These are phyloP conservation scores for Drosophila infuscata DNA, from an alignment of 2,888 invertebrate genomes.

Conservation along the genomic window DNA sequence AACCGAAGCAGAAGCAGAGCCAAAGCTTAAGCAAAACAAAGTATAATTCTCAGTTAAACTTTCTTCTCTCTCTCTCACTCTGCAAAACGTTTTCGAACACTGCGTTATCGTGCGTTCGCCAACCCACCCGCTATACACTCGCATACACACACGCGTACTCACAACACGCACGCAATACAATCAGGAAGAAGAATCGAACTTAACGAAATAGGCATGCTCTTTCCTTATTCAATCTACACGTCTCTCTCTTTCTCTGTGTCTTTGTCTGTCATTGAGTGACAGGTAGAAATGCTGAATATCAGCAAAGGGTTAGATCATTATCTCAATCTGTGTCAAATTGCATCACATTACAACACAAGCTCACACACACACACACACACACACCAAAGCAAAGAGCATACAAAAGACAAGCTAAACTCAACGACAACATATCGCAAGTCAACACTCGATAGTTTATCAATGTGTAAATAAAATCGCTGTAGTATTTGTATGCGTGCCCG, in stretches of 20 bases:
- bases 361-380: constrained; percentile 12
- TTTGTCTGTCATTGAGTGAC: neutral
- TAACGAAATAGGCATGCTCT: constrained; percentile 38
- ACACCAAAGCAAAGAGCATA: constrained; percentile 29
- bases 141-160: constrained; percentile 9
- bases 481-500: constrained; percentile 29
- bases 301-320: constrained; percentile 46
- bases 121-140: constrained; percentile 64
- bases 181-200: constrained; percentile 54
- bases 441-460: constrained; percentile 75
- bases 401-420: constrained; percentile 23
- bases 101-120: constrained; percentile 65
- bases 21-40: constrained; percentile 25
- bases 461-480: constrained; percentile 69
- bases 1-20: constrained; percentile 20
- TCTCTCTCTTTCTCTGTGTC: neutral
- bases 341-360: constrained; percentile 40
- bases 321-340: constrained; percentile 63
- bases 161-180: constrained; percentile 38
- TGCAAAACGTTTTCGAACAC: constrained; percentile 20
- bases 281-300: constrained; percentile 19
- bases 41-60: constrained; percentile 34
- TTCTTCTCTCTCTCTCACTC: constrained; percentile 7
- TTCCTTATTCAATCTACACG: neutral
- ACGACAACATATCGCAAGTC: constrained; percentile 47